phyloP scores from a whole-genome alignment of 2,888 invertebrate genomes.

The Chrysolina oricalcia region DNA sequence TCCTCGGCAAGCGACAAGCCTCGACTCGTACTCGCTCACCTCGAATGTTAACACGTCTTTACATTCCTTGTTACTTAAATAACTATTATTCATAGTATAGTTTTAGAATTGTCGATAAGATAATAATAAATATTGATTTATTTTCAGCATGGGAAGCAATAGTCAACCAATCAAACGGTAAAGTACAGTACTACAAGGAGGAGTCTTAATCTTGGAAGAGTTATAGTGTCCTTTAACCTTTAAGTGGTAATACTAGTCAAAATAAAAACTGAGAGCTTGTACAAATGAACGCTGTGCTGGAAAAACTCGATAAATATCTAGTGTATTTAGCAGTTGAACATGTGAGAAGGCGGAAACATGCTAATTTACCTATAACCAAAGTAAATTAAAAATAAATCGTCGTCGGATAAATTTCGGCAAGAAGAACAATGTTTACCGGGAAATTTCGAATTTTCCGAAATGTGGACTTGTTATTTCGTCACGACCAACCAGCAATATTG shows the following conservation, averaged over 20 bases:
- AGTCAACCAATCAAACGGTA: slow-evolving; percentile 72
- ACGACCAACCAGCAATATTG: slow-evolving; percentile 53
- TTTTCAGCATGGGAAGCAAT: slow-evolving; percentile 83
- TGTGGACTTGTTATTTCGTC: slow-evolving; percentile 38
- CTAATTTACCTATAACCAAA: not conserved
- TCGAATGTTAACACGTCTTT: no score
- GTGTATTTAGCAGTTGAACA: slow-evolving; percentile 41
- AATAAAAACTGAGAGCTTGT: slow-evolving; percentile 33
- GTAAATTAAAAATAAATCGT: not conserved
- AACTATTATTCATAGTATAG: no score
- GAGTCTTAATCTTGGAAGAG: slow-evolving; percentile 67
- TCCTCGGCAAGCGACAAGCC: no score
- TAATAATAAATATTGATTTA: slow-evolving; percentile 26
- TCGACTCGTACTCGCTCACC: no score
- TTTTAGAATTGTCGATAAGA: no score
- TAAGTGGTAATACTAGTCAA: slow-evolving; percentile 55
- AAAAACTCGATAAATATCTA: slow-evolving; percentile 38
- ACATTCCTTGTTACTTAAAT: no score
- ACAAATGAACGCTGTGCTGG: slow-evolving; percentile 15
- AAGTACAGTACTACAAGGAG: slow-evolving; percentile 77
- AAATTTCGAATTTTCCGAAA: slow-evolving; percentile 53
- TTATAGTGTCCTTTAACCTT: slow-evolving; percentile 44
- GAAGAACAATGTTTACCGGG: slow-evolving; percentile 47
- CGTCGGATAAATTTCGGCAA: slow-evolving; percentile 27
- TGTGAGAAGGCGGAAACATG: not conserved